Conservation (phyloP, 2,888 invertebrate species). For the Pristionchus japonicus region DNA sequence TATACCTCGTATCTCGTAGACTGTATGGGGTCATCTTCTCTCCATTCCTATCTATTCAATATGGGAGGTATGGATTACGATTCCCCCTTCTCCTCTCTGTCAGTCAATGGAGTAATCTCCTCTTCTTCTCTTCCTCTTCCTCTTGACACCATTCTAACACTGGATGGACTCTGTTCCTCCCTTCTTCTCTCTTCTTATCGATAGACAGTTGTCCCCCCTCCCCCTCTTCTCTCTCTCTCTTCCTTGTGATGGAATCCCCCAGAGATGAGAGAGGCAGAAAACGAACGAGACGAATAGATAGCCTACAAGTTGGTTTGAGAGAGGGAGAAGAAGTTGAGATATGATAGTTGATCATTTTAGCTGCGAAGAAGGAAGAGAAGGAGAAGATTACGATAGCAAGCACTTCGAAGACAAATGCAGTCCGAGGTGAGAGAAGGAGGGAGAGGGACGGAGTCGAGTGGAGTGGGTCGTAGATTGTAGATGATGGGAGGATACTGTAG, state of each 20-base stretch:
- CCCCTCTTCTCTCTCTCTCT: constrained; percentile 16
- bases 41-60: neutral
- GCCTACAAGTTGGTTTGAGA: neutral
- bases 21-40: neutral
- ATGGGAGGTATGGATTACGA: neutral
- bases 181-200: constrained; percentile 26
- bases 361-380: neutral
- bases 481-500: neutral
- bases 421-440: constrained; percentile 11
- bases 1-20: neutral
- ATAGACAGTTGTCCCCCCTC: constrained; percentile 8
- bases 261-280: constrained; percentile 13
- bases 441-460: neutral
- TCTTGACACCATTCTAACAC: neutral
- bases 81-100: neutral
- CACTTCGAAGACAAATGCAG: constrained; percentile 17
- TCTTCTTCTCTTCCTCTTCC: neutral
- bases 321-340: neutral
- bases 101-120: neutral
- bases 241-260: neutral
- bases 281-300: neutral
- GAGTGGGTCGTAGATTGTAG: too few relatives aligned
- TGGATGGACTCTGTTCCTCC: neutral
- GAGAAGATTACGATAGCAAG: neutral
- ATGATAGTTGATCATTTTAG: neutral